Evolutionary conservation across 2,113 vertebrate species (phyloP), one percentile per base, ranked within the genome.

Genomic region (Saguinus midas): DNA sequence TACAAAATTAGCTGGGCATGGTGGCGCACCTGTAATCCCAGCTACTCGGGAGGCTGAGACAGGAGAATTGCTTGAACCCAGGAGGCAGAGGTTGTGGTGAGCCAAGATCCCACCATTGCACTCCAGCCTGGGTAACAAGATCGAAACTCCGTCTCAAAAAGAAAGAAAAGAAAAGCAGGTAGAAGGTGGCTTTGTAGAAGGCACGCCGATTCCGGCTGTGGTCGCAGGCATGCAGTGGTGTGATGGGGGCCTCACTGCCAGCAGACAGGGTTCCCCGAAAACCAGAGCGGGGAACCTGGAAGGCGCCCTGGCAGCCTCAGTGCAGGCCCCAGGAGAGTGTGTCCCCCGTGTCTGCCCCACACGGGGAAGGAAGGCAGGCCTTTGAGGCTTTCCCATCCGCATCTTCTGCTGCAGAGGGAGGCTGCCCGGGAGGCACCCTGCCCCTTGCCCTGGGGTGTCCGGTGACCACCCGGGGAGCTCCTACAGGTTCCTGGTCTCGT

Each of bases 401-500:
- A 43, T 25, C 35, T 57, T 10, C 21, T 4, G 16, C 21, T 40
- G 50, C 25, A 50, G 25, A 3, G 9, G 58, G 40, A 1, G 0
- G 48, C 18, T 17, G 72, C 27, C 76, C 0, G 32, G 45, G 14
- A 20, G 10, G 18, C 35, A 25, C 25, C 1, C 5, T 16, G 80
- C n/a, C 5, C 73, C 45, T 4, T 20, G 66, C 37, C 75, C n/a
- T 0, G 8, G 87, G 17, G 45, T 2, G 6, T 35, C 72, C 0
- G 0, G 1, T 2, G 1, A 20, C 20, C 43, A 32, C 18, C 7
- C 18, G 20, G 37, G 40, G 11, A 40, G 50, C 11, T 68, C 48
- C 12, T 35, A 40, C 17, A 75, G 7, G 23, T 23, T 45, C 43
- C 21, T 0, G 2, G 3, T 29, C 27, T 20, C 0, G 0, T 25